Conservation (phyloP, 2,113 vertebrate genomes). For the Parotia lawesii region DNA sequence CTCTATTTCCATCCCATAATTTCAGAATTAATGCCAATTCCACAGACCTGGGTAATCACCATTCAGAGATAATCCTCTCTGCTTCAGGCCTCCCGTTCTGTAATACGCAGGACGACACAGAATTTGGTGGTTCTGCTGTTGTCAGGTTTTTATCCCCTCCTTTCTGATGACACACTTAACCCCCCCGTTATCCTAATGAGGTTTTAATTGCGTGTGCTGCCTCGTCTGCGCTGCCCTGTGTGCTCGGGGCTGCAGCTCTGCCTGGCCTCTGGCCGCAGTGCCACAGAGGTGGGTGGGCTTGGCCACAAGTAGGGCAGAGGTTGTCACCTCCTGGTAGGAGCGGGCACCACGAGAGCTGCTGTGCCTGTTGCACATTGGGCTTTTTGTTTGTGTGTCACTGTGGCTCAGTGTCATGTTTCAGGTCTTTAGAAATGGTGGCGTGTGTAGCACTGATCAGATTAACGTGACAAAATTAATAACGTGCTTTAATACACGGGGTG, state of each 20-base stretch:
- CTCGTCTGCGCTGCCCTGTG: neutral
- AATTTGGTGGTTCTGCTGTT: neutral
- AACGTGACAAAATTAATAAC: slow-evolving; percentile 67
- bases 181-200: neutral
- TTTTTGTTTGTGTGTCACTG: neutral
- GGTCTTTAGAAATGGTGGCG: neutral
- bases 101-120: neutral
- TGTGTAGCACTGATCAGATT: slow-evolving; percentile 61
- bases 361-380: neutral
- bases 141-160: neutral
- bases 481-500: slow-evolving; percentile 43
- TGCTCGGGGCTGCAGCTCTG: neutral
- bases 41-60: neutral
- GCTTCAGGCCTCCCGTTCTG: neutral
- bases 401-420: neutral
- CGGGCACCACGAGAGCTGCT: neutral
- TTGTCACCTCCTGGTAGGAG: neutral
- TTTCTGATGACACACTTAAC: neutral
- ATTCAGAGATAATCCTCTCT: slow-evolving; percentile 52
- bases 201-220: neutral
- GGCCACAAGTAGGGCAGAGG: neutral
- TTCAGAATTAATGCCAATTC: slow-evolving; percentile 36
- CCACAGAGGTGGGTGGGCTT: neutral
- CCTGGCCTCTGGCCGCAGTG: neutral
- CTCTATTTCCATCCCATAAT: slow-evolving; percentile 25